A percentile compares a stretch with the other conserved stretches of the same genome.
Conservation (phyloP, 2,113 vertebrate species). For the Albula goreensis region DNA sequence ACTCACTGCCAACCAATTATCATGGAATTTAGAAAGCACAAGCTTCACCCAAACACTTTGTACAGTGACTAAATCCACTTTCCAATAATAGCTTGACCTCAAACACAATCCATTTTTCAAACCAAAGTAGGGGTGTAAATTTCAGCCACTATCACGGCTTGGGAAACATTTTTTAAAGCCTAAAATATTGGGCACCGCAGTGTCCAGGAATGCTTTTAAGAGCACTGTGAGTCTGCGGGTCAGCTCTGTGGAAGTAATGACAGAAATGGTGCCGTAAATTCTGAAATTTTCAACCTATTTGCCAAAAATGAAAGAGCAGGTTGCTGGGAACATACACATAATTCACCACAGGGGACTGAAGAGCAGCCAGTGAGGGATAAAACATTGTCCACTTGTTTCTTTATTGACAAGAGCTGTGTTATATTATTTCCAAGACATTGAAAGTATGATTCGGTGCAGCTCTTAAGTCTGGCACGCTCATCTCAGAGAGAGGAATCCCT, state of each 20-base stretch:
- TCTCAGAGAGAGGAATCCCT: background rate
- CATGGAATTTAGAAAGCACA: constrained; percentile 73
- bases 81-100: background rate
- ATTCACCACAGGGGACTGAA: background rate
- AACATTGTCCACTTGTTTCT: background rate
- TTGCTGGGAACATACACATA: background rate
- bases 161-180: background rate
- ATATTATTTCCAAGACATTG: background rate
- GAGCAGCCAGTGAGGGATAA: background rate
- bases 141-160: background rate
- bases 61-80: background rate
- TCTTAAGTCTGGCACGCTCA: background rate
- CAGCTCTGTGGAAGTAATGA: background rate
- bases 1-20: constrained; percentile 69
- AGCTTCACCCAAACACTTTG: constrained; percentile 60
- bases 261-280: background rate
- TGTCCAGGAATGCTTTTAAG: background rate
- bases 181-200: background rate
- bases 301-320: background rate
- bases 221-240: background rate
- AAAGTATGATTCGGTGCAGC: background rate
- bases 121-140: background rate
- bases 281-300: background rate
- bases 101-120: background rate
- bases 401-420: background rate